Conservation (phyloP, 2,888 invertebrate genomes). For the Dicycla oo region DNA sequence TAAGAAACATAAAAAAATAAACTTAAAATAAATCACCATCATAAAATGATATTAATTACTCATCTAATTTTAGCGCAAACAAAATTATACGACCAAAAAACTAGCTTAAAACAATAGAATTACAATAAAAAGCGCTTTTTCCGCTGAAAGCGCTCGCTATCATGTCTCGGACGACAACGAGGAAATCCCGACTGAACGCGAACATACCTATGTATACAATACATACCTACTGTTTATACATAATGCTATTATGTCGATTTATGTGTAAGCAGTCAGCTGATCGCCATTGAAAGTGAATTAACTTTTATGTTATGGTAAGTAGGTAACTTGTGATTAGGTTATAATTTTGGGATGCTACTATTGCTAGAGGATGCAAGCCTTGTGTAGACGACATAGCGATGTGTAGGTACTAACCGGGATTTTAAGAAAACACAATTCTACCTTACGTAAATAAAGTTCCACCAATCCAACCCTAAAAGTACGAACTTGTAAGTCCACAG, state of each 20-base stretch:
- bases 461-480: too few relatives aligned
- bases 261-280: conserved; percentile 85
- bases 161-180: conserved; percentile 81
- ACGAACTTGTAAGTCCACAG: too few relatives aligned
- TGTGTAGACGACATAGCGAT: too few relatives aligned
- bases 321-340: background rate
- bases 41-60: background rate
- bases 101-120: conserved; percentile 50
- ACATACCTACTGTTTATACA: conserved; percentile 73
- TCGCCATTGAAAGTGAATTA: conserved; percentile 77
- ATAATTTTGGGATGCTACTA: background rate
- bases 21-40: background rate
- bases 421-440: too few relatives aligned
- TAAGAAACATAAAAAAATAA: background rate
- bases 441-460: too few relatives aligned
- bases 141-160: conserved; percentile 69
- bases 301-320: conserved; percentile 56
- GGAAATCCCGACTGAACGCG: conserved; percentile 80
- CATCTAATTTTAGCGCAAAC: conserved; percentile 8
- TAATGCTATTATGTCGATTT: conserved; percentile 81
- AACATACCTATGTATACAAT: conserved; percentile 70
- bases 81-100: conserved; percentile 38
- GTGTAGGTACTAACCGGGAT: too few relatives aligned
- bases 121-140: conserved; percentile 73
- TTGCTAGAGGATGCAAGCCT: background rate